A percentile compares a stretch with the other conserved stretches of the same genome.
These are phyloP conservation scores for Ormyrus labotus DNA, from an alignment of 2,888 invertebrate genomes.

Conservation along the genomic window DNA sequence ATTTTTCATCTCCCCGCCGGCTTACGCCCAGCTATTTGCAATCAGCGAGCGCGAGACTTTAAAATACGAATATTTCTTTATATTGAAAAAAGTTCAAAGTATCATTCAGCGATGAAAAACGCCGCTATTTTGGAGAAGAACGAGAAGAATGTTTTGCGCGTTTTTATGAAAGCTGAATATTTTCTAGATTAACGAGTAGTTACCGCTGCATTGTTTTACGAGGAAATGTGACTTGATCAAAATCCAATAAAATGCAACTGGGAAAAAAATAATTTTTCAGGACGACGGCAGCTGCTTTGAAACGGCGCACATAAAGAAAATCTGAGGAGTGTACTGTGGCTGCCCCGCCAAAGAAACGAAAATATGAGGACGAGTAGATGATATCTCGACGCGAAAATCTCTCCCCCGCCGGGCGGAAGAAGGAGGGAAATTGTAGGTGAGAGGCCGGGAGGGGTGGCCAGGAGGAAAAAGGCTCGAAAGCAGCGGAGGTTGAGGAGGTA, in stretches of 20 bases:
- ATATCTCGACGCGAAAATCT: conserved; percentile 45
- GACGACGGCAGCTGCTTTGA: background rate
- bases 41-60: conserved; percentile 36
- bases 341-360: conserved; percentile 65
- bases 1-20: conserved; percentile 47
- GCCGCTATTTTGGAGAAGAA: background rate
- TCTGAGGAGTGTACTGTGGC: conserved; percentile 23
- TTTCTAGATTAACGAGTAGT: background rate
- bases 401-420: conserved; percentile 53
- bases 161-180: background rate
- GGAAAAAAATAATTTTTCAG: background rate
- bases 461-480: conserved; percentile 5
- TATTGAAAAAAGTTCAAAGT: conserved; percentile 33
- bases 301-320: background rate
- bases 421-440: conserved; percentile 29
- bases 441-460: conserved; percentile 11
- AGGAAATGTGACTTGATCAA: no score
- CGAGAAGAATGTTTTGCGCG: conserved; percentile 2
- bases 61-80: conserved; percentile 31
- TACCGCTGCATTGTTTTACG: no score
- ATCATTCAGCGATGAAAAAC: conserved; percentile 29
- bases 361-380: conserved; percentile 65
- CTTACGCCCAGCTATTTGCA: conserved; percentile 37
- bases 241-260: no score
- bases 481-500: conserved; percentile 45